Evolutionary conservation across 1,140 invertebrate genomes (phyloP), one percentile per base, ranked within the genome.

Genomic region (Anoplophora glabripennis): DNA sequence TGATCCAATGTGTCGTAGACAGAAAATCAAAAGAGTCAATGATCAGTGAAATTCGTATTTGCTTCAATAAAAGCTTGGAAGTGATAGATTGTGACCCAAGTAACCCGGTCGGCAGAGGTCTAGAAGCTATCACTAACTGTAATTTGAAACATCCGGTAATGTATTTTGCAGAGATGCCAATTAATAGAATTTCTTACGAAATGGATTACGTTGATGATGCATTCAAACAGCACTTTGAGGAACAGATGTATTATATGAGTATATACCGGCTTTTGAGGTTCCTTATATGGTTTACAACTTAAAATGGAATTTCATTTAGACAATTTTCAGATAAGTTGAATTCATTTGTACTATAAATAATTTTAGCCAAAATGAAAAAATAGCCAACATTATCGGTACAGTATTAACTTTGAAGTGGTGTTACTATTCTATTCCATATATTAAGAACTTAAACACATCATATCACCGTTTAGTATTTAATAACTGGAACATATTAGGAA

Each of bases 1-100:
- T 76, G 5, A 81, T 89, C 51, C 78, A 85, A 64, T 89, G 87
- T 65, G 68, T 79, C 1, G 77, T 77, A 79, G 59, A 65, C 44
- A 55, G 34, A 66, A 78, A 84, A 17, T 80, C 78, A 1, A 79
- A 80, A 38, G 65, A 78, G 18, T 78, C 74, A 1, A 85, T 84
- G 64, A 73, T 88, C 15, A 79, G 79, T 35, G 86, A 88, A 64
- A 83, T 88, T 36, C 76, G 85, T 4, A 80, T 89, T 38, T 89
- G 87, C 72, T 85, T 88, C 48, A 74, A 84, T 63, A 88, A 87
- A 62, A 70, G 71, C 4, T 69, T 89, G 10, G 67, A 81, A 40
- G 3, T 61, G 5, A 65, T 59, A 57, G 63, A 60, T 51, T 64
- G 61, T 41, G 67, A 66, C 55, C 36, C 38, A 34, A 17, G 45